Percentiles rank a stretch among this genome's conserved stretches.
These are phyloP conservation scores for Stegostoma tigrinum DNA, from an alignment of 2,113 vertebrate species.

Conservation along the genomic window DNA sequence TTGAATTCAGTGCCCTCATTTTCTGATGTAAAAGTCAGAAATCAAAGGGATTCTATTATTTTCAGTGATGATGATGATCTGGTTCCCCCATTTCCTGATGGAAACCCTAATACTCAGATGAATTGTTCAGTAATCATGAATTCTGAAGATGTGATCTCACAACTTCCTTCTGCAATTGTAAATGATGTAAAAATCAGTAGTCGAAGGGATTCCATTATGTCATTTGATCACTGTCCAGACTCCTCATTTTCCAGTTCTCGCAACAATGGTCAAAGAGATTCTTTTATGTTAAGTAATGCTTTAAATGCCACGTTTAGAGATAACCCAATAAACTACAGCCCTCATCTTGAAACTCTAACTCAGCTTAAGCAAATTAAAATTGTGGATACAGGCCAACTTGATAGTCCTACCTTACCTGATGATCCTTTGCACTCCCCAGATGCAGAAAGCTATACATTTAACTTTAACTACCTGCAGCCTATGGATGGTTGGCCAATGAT, in stretches of 20 bases:
- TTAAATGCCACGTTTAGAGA: constrained; percentile 55
- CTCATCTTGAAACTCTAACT: constrained; percentile 58
- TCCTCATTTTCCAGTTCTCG: constrained; percentile 49
- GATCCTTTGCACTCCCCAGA: constrained; percentile 55
- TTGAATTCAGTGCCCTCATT: neutral
- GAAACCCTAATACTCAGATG: neutral
- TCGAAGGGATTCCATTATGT: neutral
- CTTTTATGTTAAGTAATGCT: constrained; percentile 57
- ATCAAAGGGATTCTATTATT: constrained; percentile 5
- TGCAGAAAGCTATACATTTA: constrained; percentile 45
- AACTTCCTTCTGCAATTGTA: neutral
- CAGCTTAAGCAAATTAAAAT: constrained; percentile 68
- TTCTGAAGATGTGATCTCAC: neutral
- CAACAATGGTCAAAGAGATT: constrained; percentile 61
- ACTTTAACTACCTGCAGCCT: constrained; percentile 49
- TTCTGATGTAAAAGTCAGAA: neutral
- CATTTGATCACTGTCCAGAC: constrained; percentile 45
- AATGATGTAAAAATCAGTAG: neutral
- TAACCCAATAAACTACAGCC: constrained; percentile 48
- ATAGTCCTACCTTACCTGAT: constrained; percentile 53
- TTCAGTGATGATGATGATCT: neutral
- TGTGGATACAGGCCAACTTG: constrained; percentile 59
- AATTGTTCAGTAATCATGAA: neutral
- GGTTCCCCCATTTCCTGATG: neutral
- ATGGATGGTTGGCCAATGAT: constrained; percentile 81